A percentile compares a stretch with the other conserved stretches of the same genome.
phyloP scores from a whole-genome alignment of 2,113 vertebrate genomes.

The Pyrgilauda ruficollis region DNA sequence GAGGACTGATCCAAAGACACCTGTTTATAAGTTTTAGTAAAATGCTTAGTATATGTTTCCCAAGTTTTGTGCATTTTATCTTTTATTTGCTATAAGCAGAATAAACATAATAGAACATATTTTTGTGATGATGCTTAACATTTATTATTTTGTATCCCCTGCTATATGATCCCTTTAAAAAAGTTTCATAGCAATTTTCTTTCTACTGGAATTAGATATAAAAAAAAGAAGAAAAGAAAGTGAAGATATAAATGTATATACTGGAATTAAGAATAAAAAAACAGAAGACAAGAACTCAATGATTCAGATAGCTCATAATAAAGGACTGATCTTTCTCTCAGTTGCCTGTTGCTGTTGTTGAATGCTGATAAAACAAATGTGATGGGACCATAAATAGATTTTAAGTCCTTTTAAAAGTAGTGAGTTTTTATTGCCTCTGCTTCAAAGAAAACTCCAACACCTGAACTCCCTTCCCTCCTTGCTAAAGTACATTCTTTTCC shows the following conservation, averaged over 20 bases:
- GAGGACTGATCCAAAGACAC: not conserved
- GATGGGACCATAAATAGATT: not conserved
- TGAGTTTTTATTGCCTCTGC: not conserved
- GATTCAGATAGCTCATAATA: not conserved
- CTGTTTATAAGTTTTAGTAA: not conserved
- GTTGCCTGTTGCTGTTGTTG: not conserved
- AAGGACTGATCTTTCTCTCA: not conserved
- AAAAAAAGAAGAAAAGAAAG: not conserved
- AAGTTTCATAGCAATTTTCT: not conserved
- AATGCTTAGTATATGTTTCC: not conserved
- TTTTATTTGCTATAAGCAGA: not conserved
- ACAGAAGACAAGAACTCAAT: fast-evolving
- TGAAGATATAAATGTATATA: not conserved
- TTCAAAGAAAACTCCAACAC: not conserved
- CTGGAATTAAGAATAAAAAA: not conserved
- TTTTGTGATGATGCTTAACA: not conserved
- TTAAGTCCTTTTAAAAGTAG: not conserved
- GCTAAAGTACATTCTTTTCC: not conserved
- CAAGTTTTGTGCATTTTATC: not conserved
- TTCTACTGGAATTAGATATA: not conserved
- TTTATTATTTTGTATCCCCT: not conserved
- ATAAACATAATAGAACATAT: not conserved
- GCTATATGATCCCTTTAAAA: not conserved
- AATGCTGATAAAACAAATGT: not conserved
- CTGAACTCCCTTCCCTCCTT: not conserved